phyloP scores from a whole-genome alignment of 2,888 invertebrate species.

The Cylloceria caligata region DNA sequence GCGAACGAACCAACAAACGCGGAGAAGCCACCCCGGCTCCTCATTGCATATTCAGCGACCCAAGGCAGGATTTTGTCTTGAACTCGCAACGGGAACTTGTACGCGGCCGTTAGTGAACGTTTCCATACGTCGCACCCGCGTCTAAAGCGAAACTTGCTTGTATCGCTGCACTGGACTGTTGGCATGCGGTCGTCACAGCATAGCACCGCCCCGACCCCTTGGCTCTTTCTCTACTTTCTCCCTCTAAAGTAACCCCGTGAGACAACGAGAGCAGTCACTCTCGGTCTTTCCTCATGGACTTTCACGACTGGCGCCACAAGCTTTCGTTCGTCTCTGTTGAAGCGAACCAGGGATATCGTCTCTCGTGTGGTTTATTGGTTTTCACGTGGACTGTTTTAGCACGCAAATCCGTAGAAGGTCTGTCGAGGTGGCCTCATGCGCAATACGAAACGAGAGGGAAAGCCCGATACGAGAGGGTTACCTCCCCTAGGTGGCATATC shows the following conservation, averaged over 20 bases:
- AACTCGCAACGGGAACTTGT: constrained; percentile 61
- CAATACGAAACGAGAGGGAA: constrained; percentile 47
- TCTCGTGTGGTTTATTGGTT: constrained; percentile 73
- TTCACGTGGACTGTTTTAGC: constrained; percentile 71
- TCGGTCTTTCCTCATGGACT: constrained; percentile 36
- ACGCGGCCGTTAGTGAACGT: constrained; percentile 30
- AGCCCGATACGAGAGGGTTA: constrained; percentile 42
- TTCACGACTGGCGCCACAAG: constrained; percentile 44
- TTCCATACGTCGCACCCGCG: constrained; percentile 53
- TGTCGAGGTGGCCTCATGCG: constrained; percentile 44
- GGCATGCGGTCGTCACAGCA: constrained; percentile 65
- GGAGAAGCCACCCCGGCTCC: constrained; percentile 71
- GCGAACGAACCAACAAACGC: constrained; percentile 40
- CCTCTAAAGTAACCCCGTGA: constrained; percentile 26
- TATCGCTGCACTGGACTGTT: constrained; percentile 52
- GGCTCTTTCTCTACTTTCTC: constrained; percentile 20
- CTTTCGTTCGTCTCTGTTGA: constrained; percentile 42
- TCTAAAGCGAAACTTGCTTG: constrained; percentile 45
- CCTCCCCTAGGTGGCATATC: constrained; percentile 26
- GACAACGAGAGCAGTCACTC: constrained; percentile 43
- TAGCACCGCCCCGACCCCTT: background rate
- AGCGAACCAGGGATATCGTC: constrained; percentile 62
- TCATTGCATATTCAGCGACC: constrained; percentile 83
- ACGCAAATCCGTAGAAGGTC: constrained; percentile 56
- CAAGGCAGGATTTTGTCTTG: constrained; percentile 79